Percentiles rank a stretch among this genome's conserved stretches.
Evolutionary conservation across 2,888 invertebrate genomes (phyloP).

Genomic region (Agonopterix subpropinquella): DNA sequence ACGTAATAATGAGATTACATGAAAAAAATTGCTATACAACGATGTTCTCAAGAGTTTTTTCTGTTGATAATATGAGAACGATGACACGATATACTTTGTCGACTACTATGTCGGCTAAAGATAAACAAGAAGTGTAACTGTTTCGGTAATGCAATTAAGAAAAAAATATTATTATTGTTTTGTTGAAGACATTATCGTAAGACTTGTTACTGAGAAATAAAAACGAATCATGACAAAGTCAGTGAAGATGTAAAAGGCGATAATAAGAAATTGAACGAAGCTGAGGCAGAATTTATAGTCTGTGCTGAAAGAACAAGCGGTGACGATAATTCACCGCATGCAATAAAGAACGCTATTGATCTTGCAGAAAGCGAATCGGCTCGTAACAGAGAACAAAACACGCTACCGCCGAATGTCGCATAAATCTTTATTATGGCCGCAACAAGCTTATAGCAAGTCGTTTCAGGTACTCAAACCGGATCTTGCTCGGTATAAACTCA

Average conservation of each 20-base stretch:
- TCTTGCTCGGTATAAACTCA: conserved; percentile 64
- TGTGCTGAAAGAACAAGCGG: conserved; percentile 51
- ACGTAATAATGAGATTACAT: conserved; percentile 70
- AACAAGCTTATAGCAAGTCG: conserved; percentile 71
- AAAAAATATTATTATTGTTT: conserved; percentile 10
- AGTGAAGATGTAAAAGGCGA: conserved; percentile 59
- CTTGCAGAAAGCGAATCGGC: conserved; percentile 70
- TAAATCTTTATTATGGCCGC: conserved; percentile 75
- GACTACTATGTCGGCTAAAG: conserved; percentile 9
- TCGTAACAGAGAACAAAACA: conserved; percentile 72
- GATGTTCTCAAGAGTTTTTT: conserved; percentile 33
- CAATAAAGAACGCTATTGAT: conserved; percentile 73
- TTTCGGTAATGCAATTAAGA: conserved; percentile 1
- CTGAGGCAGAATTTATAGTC: conserved; percentile 51
- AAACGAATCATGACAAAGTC: conserved; percentile 34
- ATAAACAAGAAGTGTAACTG: conserved; percentile 9
- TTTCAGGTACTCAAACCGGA: conserved; percentile 72
- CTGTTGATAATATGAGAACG: conserved; percentile 33
- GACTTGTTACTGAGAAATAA: conserved; percentile 25
- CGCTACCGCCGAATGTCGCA: conserved; percentile 73
- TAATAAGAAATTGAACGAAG: conserved; percentile 58
- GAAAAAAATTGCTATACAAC: conserved; percentile 54
- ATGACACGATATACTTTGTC: conserved; percentile 32
- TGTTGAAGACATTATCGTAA: conserved; percentile 18
- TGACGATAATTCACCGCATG: conserved; percentile 62